Percentiles rank a stretch among this genome's conserved stretches.
These are phyloP conservation scores for Dolichoris vasculosae DNA, from an alignment of 1,140 invertebrate species.

Conservation along the genomic window DNA sequence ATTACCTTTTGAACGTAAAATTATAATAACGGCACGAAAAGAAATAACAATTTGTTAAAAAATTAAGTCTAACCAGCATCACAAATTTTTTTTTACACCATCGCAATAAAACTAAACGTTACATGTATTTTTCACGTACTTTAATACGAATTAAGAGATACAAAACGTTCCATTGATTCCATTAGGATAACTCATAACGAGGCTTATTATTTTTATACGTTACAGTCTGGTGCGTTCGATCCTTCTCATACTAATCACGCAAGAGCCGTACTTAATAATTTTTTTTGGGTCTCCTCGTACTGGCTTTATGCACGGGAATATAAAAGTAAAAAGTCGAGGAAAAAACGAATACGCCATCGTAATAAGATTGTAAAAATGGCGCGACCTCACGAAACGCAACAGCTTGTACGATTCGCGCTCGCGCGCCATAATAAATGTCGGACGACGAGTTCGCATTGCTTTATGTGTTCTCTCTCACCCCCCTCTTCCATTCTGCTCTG, in stretches of 20 bases:
- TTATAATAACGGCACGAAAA: no score
- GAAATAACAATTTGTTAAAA: no score
- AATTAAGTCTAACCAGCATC: not conserved
- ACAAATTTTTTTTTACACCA: not conserved
- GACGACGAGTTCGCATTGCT: slow-evolving; percentile 23
- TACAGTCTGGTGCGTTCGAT: not conserved
- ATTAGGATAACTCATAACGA: not conserved
- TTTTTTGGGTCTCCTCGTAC: not conserved
- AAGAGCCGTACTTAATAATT: not conserved
- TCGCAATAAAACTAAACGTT: not conserved
- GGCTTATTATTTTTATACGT: not conserved
- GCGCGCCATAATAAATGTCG: slow-evolving; percentile 37
- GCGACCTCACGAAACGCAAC: slow-evolving; percentile 47
- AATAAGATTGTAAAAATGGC: slow-evolving; percentile 47
- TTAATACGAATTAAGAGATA: not conserved
- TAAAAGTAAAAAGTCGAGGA: not conserved
- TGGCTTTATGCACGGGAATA: not conserved
- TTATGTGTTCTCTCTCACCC: slow-evolving; percentile 4
- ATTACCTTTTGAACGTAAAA: no score
- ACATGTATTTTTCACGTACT: not conserved
- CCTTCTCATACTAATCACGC: not conserved
- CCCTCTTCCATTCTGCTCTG: not conserved
- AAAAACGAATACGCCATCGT: slow-evolving; percentile 21
- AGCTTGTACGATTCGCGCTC: slow-evolving; percentile 32
- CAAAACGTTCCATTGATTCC: not conserved